A percentile compares a stretch with the other conserved stretches of the same genome.
These are phyloP conservation scores for Pseudopodoces humilis DNA, from an alignment of 2,113 vertebrate genomes.

Conservation along the genomic window DNA sequence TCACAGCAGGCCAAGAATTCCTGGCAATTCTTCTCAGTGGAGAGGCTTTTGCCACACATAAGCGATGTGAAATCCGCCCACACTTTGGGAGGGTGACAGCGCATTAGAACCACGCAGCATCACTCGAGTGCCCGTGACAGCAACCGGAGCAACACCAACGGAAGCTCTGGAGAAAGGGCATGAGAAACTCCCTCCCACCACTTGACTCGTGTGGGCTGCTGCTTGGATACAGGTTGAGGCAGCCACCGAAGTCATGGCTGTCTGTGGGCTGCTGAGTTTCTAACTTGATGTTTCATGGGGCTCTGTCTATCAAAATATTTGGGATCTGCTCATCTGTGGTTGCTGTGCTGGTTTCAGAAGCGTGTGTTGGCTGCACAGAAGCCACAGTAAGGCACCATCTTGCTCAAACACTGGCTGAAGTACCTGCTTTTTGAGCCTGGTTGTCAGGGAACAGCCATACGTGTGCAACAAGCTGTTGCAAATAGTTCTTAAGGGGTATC, in stretches of 20 bases:
- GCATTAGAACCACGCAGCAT: neutral
- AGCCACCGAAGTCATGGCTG: neutral
- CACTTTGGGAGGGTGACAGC: neutral
- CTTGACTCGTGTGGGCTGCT: slow-evolving; percentile 25
- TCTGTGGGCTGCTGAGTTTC: neutral
- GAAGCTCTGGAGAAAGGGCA: slow-evolving; percentile 43
- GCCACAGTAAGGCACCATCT: neutral
- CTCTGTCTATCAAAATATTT: slow-evolving; percentile 60
- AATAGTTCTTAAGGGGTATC: neutral
- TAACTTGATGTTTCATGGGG: slow-evolving; percentile 3
- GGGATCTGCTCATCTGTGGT: neutral
- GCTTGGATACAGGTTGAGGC: slow-evolving; percentile 39
- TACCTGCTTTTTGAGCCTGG: neutral
- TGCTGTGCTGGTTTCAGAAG: neutral
- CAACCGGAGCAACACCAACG: neutral
- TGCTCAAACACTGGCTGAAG: neutral
- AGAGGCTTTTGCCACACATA: neutral
- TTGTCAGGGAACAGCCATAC: neutral
- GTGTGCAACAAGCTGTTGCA: neutral
- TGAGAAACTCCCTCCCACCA: slow-evolving; percentile 45
- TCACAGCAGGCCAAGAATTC: neutral
- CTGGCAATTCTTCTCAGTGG: neutral
- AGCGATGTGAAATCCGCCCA: neutral
- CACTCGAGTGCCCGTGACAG: neutral
- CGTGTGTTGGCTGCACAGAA: neutral